A percentile compares a stretch with the other conserved stretches of the same genome.
Conservation (phyloP, 2,888 invertebrate genomes). For the Dasypogon diadema region DNA sequence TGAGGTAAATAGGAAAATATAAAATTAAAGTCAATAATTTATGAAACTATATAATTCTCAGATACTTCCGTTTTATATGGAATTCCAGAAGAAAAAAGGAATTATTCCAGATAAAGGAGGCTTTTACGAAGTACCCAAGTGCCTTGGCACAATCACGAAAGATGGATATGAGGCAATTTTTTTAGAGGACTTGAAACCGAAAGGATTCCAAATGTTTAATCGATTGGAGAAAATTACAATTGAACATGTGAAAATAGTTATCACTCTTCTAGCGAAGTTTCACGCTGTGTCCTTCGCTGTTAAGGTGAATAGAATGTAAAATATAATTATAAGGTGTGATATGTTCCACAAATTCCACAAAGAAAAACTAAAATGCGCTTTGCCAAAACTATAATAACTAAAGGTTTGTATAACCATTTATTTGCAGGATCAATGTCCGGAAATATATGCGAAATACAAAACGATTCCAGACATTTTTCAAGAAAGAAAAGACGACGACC, state of each 20-base stretch:
- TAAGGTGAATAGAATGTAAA: slow-evolving; percentile 60
- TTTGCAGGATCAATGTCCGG: slow-evolving; percentile 61
- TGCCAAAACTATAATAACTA: too few species aligned
- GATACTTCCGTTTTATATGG: slow-evolving; percentile 61
- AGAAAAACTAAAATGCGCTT: too few species aligned
- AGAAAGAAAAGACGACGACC: slow-evolving; percentile 58
- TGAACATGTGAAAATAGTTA: slow-evolving; percentile 65
- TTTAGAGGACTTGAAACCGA: slow-evolving; percentile 69
- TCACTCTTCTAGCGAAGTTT: slow-evolving; percentile 69
- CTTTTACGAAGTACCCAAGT: slow-evolving; percentile 61
- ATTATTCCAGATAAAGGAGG: slow-evolving; percentile 56
- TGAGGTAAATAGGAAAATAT: too few species aligned
- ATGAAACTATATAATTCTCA: too few species aligned
- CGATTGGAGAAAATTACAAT: slow-evolving; percentile 66
- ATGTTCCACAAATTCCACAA: neutral
- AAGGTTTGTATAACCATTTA: too few species aligned
- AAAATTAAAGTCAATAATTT: too few species aligned
- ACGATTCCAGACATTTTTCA: slow-evolving; percentile 61
- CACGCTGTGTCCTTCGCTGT: slow-evolving; percentile 70
- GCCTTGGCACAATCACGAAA: slow-evolving; percentile 59
- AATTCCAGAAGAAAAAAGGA: slow-evolving; percentile 61
- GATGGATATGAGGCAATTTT: slow-evolving; percentile 68
- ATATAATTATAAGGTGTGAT: too few species aligned
- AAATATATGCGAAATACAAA: slow-evolving; percentile 58
- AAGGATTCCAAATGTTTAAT: slow-evolving; percentile 68